These are phyloP conservation scores for Anhinga anhinga DNA, from an alignment of 2,113 vertebrate species.

Conservation along the genomic window DNA sequence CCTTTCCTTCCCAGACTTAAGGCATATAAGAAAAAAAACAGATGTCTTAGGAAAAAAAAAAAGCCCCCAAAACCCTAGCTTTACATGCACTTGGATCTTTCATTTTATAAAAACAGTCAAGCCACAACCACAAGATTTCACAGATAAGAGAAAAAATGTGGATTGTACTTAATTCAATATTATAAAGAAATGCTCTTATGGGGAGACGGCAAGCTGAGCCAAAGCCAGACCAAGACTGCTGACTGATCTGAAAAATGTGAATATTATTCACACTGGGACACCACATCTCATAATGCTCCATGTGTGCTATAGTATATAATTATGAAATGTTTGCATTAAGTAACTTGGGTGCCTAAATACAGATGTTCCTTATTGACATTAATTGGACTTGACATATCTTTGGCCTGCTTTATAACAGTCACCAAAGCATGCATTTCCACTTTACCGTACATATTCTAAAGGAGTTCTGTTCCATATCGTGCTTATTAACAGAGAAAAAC, in stretches of 20 bases:
- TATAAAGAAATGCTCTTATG: constrained; percentile 75
- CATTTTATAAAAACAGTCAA: constrained; percentile 80
- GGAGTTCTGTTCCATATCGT: constrained; percentile 76
- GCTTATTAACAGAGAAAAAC: constrained; percentile 60
- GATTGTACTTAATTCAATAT: constrained; percentile 83
- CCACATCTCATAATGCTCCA: constrained; percentile 77
- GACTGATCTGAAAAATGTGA: constrained; percentile 82
- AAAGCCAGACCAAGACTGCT: constrained; percentile 78
- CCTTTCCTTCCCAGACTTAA: constrained; percentile 54
- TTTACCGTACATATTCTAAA: constrained; percentile 69
- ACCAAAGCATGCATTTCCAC: constrained; percentile 69
- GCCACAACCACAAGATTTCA: constrained; percentile 80
- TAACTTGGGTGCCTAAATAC: constrained; percentile 80
- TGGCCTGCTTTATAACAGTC: constrained; percentile 78
- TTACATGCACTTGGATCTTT: constrained; percentile 81
- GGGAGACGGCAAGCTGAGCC: constrained; percentile 71
- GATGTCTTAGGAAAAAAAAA: constrained; percentile 64
- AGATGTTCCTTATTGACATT: constrained; percentile 83
- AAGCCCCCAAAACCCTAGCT: constrained; percentile 49
- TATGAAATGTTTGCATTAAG: constrained; percentile 82
- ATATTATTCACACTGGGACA: constrained; percentile 80
- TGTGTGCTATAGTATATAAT: constrained; percentile 77
- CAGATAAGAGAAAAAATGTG: constrained; percentile 80
- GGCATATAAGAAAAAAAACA: constrained; percentile 49
- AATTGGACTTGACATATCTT: constrained; percentile 83